Base-by-base conservation (phyloP, 2,113 vertebrate genomes). In the Ia io region DNA sequence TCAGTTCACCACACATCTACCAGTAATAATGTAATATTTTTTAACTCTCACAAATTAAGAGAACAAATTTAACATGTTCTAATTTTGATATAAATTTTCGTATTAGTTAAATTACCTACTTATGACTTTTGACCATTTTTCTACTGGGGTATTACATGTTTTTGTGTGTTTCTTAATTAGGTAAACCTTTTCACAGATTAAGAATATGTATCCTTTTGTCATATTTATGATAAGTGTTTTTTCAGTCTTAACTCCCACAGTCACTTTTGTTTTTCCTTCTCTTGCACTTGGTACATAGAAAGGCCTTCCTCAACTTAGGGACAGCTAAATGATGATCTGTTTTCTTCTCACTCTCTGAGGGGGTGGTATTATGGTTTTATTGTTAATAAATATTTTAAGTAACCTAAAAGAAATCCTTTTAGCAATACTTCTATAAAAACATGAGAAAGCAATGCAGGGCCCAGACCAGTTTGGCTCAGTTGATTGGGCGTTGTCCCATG, bases 341-440 rank as follows among this genome's bases (percentile, higher is more conserved):
- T 92, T 80, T 74, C 70, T 78, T 76, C 35, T 69, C 61, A n/a
- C 28, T 92, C 42, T 74, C 16, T 79, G 25, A 85, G 16, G 61
- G 14, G 47, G 1, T 73, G 17, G 12, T 90, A 63, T 44, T 88
- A 59, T 37, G 30, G 2, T 76, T 96, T 90, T 82, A 78, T 28
- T 67, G 61, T 30, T 59, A 92, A 63, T 37, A 90, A 95, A 77
- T 84, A 80, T 59, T 83, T 84, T 51, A 96, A 69, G 53, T 83
- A 85, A 63, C 22, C 53, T 85, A 92, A 92, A 80, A 71, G 23
- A 4, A 28, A 70, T 56, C 25, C 9, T 71, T 71, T 91, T 30
- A 90, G 28, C 35, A 90, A 74, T 79, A 76, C 35, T 79, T 94
- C 44, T 70, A 88, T 69, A 95, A 93, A 92, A 84, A 17, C 35